phyloP scores from a whole-genome alignment of 1,140 invertebrate species.

The Lutraria rhynchaena region DNA sequence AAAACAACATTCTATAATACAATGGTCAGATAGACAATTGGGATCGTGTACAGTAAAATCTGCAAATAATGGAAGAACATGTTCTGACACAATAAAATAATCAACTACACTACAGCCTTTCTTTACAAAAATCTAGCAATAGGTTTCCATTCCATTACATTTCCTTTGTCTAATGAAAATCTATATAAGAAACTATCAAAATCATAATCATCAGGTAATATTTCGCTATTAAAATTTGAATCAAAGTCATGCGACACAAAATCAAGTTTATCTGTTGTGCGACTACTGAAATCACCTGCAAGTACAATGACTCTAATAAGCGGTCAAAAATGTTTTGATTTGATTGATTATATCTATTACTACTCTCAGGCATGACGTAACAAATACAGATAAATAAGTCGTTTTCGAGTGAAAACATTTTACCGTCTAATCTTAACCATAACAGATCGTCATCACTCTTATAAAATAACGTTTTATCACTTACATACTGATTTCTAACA shows the following conservation, averaged over 20 bases:
- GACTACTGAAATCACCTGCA: slow-evolving; percentile 4
- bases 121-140: slow-evolving; percentile 28
- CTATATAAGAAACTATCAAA: slow-evolving; percentile 5
- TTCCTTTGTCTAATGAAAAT: background rate
- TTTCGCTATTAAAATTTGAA: background rate
- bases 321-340: slow-evolving; percentile 23
- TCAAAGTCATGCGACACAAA: slow-evolving; percentile 20
- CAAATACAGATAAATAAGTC: slow-evolving; percentile 20
- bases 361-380: slow-evolving; percentile 34
- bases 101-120: too few relatives aligned
- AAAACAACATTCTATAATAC: background rate
- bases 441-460: background rate
- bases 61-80: too few relatives aligned
- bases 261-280: slow-evolving; percentile 4
- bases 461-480: background rate
- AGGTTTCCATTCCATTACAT: slow-evolving; percentile 27
- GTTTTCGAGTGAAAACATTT: too few relatives aligned
- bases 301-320: background rate
- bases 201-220: slow-evolving; percentile 35
- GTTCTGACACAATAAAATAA: too few relatives aligned
- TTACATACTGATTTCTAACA: background rate
- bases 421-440: slow-evolving; percentile 18
- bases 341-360: background rate
- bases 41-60: too few relatives aligned
- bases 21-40: slow-evolving; percentile 28